These are phyloP conservation scores for Tachuris rubrigastra DNA, from an alignment of 2,113 vertebrate species.

Conservation along the genomic window DNA sequence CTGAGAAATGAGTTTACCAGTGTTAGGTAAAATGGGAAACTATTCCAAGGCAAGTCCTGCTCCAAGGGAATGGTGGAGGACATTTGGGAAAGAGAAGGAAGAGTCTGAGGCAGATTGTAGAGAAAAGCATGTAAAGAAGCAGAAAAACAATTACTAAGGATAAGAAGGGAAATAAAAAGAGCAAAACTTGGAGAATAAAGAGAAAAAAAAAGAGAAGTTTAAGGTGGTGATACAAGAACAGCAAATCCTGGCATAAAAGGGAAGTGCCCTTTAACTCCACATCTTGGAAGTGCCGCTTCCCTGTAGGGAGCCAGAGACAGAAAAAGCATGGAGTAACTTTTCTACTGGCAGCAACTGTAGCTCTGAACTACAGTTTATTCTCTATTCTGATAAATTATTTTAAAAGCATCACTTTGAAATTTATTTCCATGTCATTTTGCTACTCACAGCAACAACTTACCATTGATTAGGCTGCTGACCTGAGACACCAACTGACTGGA, in stretches of 20 bases:
- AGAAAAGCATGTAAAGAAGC: background rate
- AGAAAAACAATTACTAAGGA: background rate
- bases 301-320: background rate
- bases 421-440: background rate
- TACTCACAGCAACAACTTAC: constrained; percentile 67
- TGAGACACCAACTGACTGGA: constrained; percentile 82
- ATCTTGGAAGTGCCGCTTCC: background rate
- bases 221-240: background rate
- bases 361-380: background rate
- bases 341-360: background rate
- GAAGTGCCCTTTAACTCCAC: background rate
- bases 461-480: constrained; percentile 82
- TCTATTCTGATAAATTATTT: background rate
- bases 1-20: background rate
- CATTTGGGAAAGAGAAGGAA: background rate
- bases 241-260: background rate
- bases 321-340: background rate
- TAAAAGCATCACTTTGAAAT: background rate
- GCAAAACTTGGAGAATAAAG: background rate
- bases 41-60: background rate
- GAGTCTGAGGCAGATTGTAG: background rate
- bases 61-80: background rate
- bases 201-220: background rate
- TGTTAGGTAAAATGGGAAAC: background rate
- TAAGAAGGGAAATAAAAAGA: background rate